Evolutionary conservation across 2,113 vertebrate genomes (phyloP).

Genomic region (Misgurnus anguillicaudatus): DNA sequence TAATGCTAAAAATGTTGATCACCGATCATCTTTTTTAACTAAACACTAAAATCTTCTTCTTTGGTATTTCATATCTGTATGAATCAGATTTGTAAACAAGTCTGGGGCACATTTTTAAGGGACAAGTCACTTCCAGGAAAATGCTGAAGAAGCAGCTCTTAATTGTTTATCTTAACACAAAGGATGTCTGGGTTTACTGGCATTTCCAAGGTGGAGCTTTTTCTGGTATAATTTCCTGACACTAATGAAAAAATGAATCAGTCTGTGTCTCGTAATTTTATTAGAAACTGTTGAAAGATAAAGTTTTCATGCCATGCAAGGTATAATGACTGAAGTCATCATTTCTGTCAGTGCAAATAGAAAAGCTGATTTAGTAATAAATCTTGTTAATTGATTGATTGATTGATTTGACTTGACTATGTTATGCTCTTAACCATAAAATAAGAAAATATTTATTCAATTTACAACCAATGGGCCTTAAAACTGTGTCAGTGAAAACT

Average conservation of each 20-base stretch:
- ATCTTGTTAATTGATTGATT: neutral
- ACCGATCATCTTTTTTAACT: neutral
- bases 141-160: neutral
- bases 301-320: neutral
- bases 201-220: neutral
- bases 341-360: neutral
- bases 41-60: neutral
- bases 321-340: neutral
- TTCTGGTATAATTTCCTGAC: neutral
- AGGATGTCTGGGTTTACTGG: neutral
- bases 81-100: slow-evolving; percentile 4
- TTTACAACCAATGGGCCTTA: no score
- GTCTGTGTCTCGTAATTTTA: neutral
- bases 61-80: neutral
- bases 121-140: neutral
- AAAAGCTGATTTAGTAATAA: neutral
- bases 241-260: neutral
- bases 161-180: neutral
- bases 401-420: neutral
- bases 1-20: neutral
- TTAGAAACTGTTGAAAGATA: neutral
- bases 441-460: neutral
- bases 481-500: no score
- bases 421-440: neutral
- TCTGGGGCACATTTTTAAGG: slow-evolving; percentile 1